Evolutionary conservation across 2,888 invertebrate genomes (phyloP), one percentile per base, ranked within the genome.

Genomic region (Thera obeliscata): DNA sequence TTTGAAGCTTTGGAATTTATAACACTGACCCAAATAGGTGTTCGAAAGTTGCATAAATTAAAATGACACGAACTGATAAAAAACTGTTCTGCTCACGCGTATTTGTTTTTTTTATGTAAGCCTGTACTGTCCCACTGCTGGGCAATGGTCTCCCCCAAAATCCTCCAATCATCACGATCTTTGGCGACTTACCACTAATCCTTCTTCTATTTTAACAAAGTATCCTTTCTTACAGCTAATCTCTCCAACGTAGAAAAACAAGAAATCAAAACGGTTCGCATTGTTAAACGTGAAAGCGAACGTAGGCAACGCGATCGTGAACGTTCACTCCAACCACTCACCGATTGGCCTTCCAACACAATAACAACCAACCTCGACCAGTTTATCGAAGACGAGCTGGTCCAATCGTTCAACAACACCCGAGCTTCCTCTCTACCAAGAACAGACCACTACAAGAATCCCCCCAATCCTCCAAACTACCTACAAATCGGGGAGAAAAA

Each of bases 231-330:
- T 90, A 50, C 84, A 96, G 96, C 95, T 68, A 95, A 96, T 78
- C 94, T 96, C 61, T 96, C 93, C 36, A 95, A 94, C 81, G 96
- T 96, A 66, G 98, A 98, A 82, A 97, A 97, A 77, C 95, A 96
- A 85, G 98, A 98, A 89, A 97, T 97, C 67, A 98, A 98, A 94
- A 98, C 98, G 0, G 98, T 98, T 22, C 95, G 98, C 68, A 98
- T 98, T 79, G 98, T 98, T 0, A 98, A 98, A 89, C 94, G 98
- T 11, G 98, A 98, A 85, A 97, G 98, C 35, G 98, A 98, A 85
- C 95, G 98, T 62, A 94, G 98, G 0, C 97, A 97, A 82, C 94
- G 97, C 58, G 97, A 97, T 79, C 94, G 97, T 57, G 97, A 97
- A 78, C 95, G 97, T 57, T 94, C 94, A 0, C 79, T 94, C 0